Base-by-base conservation (phyloP, 2,888 invertebrate species). In the Drosophila differens region DNA sequence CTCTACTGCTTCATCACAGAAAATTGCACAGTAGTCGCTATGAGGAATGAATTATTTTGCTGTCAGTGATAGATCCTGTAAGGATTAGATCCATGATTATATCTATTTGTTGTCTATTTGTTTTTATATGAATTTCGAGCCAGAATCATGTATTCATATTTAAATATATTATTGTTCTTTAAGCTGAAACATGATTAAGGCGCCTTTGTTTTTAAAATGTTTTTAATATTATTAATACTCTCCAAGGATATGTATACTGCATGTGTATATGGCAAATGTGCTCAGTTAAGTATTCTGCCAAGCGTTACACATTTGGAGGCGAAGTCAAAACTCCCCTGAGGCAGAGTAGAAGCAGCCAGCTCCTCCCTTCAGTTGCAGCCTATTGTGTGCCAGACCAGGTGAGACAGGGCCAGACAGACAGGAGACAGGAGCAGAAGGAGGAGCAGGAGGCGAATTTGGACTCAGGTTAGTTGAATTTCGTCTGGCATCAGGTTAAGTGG, bases 401-500 rank as follows among this genome's bases (percentile, higher is more conserved):
- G 63, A 69, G 37, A 28, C 28, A 19, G 57, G 28, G 39, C n/a
- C 16, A 7, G n/a, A 22, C 22, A 47, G 47, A 25, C 16, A 47
- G 30, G 4, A 47, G 47, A 25, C 16, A 47, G n/a, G 1, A 57
- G 41, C 5, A 41, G 7, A 4, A 32, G 44, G 22, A 54, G 7
- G 12, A 28, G 28, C n/a, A 22, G n/a, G 14, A 35, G 35, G 35
- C 4, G 35, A 35, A 14, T 4, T 35, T 35, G 35, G 7, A 37
- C 19, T 37, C 37, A 37, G 37, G 7, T 37, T 37, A 37, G 37
- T 37, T 37, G 37, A 19, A 47, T 47, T 28, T 47, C 16, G 47
- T 25, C 47, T 47, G 47, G 47, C 25, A 25, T 47, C 74, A 70
- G 61, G 66, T 74, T 89, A 89, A 86, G 85, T 86, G 85, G 89